These are phyloP conservation scores for Anableps anableps DNA, from an alignment of 2,797 vertebrate genomes.

Conservation along the genomic window DNA sequence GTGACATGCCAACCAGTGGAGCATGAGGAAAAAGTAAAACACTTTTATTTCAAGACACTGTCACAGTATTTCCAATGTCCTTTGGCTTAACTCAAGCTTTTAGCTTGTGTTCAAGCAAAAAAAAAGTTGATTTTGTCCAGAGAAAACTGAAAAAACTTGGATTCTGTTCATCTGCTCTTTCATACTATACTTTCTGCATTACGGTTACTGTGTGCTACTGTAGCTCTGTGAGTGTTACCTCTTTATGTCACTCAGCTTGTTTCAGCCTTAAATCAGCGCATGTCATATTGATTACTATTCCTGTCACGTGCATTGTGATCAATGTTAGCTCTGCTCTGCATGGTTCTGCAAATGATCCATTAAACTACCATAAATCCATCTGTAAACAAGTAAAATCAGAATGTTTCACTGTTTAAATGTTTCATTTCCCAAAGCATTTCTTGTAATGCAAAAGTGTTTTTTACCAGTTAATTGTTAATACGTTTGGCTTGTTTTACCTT, in stretches of 20 bases:
- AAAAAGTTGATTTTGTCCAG: not conserved
- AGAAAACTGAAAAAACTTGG: conserved; percentile 31
- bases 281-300: conserved; percentile 52
- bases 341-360: conserved; percentile 38
- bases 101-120: not conserved
- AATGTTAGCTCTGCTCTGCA: conserved; percentile 64
- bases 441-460: conserved; percentile 55
- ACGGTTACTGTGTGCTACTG: conserved; percentile 75
- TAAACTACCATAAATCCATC: conserved; percentile 40
- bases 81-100: conserved; percentile 14
- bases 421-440: conserved; percentile 15
- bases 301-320: conserved; percentile 49
- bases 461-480: conserved; percentile 40
- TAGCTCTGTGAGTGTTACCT: conserved; percentile 84
- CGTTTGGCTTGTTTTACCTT: conserved; percentile 60
- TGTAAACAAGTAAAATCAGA: conserved; percentile 34
- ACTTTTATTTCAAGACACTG: not conserved
- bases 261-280: conserved; percentile 48
- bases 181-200: conserved; percentile 72
- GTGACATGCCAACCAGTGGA: conserved; percentile 91
- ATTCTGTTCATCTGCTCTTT: conserved; percentile 71
- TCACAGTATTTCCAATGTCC: conserved; percentile 2
- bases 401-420: conserved; percentile 29
- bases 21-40: conserved; percentile 91
- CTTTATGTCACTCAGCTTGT: conserved; percentile 61